Conservation (phyloP, 1,140 invertebrate genomes). For the Drosophila sp. region DNA sequence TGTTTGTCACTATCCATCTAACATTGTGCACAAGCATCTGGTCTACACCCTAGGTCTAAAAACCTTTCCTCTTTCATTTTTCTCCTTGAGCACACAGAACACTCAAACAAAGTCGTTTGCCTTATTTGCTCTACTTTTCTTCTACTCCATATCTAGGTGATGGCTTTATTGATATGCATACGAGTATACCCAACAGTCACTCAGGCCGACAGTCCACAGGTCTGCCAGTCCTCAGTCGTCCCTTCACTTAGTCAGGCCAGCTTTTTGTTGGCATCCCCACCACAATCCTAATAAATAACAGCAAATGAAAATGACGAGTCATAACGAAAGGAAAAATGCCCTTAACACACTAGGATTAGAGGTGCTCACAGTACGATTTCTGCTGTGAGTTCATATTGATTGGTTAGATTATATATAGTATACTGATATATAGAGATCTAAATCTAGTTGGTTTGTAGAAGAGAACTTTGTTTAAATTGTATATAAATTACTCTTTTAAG, state of each 20-base stretch:
- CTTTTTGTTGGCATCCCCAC: conserved; percentile 49
- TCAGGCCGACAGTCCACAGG: not conserved
- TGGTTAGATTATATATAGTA: too few relatives aligned
- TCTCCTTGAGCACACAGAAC: not conserved
- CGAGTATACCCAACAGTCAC: conserved; percentile 50
- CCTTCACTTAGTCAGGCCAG: not conserved
- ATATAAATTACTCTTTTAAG: too few relatives aligned
- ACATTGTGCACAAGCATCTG: conserved; percentile 38
- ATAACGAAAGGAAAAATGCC: conserved; percentile 22
- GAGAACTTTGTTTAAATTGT: too few relatives aligned
- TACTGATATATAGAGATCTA: too few relatives aligned
- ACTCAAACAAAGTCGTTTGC: conserved; percentile 35
- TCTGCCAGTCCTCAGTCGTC: not conserved
- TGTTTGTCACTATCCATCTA: conserved; percentile 33
- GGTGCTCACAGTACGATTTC: too few relatives aligned
- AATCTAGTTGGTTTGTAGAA: too few relatives aligned
- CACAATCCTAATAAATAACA: conserved; percentile 53
- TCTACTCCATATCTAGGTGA: conserved; percentile 50
- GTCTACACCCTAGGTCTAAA: not conserved
- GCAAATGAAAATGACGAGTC: not conserved
- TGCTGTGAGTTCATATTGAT: too few relatives aligned
- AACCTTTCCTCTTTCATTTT: not conserved
- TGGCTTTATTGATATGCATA: conserved; percentile 73
- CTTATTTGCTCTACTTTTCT: conserved; percentile 62
- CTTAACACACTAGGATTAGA: not conserved